Evolutionary conservation across 2,888 invertebrate genomes (phyloP), one percentile per base, ranked within the genome.

Genomic region (Vanessa cardui): DNA sequence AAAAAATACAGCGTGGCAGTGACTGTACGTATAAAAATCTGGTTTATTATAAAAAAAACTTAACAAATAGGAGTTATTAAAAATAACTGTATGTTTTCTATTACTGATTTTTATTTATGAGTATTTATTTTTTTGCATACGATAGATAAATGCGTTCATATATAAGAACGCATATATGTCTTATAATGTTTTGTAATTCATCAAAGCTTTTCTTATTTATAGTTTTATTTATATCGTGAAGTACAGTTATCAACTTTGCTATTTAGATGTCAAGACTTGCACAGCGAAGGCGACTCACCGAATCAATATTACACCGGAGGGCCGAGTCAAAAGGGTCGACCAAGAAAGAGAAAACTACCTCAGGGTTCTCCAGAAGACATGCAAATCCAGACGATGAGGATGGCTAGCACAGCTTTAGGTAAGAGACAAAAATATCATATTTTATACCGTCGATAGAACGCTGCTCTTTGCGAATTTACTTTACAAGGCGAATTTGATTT

Each of bases 301-400:
- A 90, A 90, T 46, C 93, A 94, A 70, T 96, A 95, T 81, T 96
- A 94, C 83, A 93, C 94, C 20, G 95, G 93, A 7, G 93, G 93
- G 2, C 91, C 95, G 3, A 95, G 94, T 61, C 95, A 95, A 72
- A 97, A 97, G 88, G 97, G 97, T 1, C 90, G 97, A 31, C 97
- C 97, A 0, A 91, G 97, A 77, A 97, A 97, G 86, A 91, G 97
- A 81, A 97, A 97, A 84, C 82, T 95, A n/a, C 83, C 89, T 12
- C 94, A 93, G 69, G 91, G 91, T 0, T 91, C 94, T 7, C 93
- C 92, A 9, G 95, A 95, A 59, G 95, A 95, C 71, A 88, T 95
- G 77, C 95, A 95, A 68, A 94, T 95, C 7, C 93, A 92, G 76
- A 94, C 94, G 0, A 95, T 96, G 95, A 93, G 96, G 80, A 94